These are phyloP conservation scores for Calameuta filiformis DNA, from an alignment of 2,888 invertebrate genomes.

Conservation along the genomic window DNA sequence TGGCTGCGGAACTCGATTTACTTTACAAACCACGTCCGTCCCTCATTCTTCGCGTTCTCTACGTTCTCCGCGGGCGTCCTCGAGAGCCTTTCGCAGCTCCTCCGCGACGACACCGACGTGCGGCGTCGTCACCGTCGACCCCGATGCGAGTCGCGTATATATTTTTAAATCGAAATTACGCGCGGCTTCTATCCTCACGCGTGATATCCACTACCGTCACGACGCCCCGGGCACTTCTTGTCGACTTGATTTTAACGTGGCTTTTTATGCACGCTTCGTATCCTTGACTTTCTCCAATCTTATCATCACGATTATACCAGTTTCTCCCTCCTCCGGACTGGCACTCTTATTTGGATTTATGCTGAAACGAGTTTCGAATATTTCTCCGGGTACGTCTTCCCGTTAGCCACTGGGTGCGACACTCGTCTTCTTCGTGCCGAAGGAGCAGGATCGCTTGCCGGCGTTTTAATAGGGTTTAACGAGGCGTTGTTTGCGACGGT, in stretches of 20 bases:
- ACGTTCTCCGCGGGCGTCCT: not conserved
- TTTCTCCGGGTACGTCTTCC: not conserved
- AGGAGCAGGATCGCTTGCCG: not conserved
- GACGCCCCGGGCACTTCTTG: not conserved
- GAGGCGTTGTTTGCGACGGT: not conserved
- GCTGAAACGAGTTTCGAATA: not conserved
- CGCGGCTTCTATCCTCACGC: not conserved
- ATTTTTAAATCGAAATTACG: constrained; percentile 36
- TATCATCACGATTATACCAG: not conserved
- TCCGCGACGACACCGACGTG: not conserved
- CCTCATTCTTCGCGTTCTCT: not conserved
- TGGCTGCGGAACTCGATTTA: constrained; percentile 8
- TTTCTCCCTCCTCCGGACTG: not conserved
- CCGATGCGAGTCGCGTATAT: constrained; percentile 30
- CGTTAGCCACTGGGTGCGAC: not conserved
- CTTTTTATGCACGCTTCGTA: not conserved
- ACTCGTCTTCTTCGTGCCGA: not conserved
- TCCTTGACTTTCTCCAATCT: not conserved
- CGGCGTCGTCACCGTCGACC: constrained; percentile 31
- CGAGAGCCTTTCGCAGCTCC: not conserved
- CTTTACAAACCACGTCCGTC: constrained; percentile 1
- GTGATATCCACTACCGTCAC: not conserved
- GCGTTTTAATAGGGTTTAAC: not conserved
- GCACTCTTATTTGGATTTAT: not conserved
- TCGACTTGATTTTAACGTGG: not conserved